Conservation (phyloP, 2,888 invertebrate genomes). For the Periphyllus acericola region DNA sequence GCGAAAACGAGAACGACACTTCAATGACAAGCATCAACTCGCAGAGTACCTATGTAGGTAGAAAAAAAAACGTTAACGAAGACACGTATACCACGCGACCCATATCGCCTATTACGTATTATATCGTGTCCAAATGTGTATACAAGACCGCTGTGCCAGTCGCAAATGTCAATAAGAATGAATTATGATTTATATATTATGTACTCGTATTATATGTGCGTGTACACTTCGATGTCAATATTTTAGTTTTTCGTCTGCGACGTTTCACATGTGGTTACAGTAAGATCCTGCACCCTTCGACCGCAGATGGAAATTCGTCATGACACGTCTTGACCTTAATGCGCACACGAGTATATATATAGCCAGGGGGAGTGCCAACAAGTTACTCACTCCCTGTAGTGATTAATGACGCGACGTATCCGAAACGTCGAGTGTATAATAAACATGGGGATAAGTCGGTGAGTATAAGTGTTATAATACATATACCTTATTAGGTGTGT, state of each 20-base stretch:
- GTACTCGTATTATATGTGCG: no score
- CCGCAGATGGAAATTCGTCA: conserved; percentile 30
- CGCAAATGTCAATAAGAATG: background rate
- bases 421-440: background rate
- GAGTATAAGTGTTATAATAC: background rate
- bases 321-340: conserved; percentile 20
- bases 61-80: background rate
- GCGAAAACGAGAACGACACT: no score
- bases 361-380: conserved; percentile 29
- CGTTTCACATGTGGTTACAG: conserved; percentile 39
- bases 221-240: conserved; percentile 18
- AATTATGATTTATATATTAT: background rate
- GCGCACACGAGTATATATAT: background rate
- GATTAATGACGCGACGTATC: background rate
- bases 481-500: background rate
- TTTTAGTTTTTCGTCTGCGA: conserved; percentile 37
- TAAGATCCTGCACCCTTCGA: conserved; percentile 21
- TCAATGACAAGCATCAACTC: no score
- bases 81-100: background rate
- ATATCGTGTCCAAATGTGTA: background rate
- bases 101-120: background rate
- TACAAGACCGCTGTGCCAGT: background rate
- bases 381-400: conserved; percentile 2
- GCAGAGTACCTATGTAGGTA: no score
- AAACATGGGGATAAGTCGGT: background rate